A percentile compares a stretch with the other conserved stretches of the same genome.
phyloP scores from a whole-genome alignment of 2,113 vertebrate genomes.

The Addax nasomaculatus region DNA sequence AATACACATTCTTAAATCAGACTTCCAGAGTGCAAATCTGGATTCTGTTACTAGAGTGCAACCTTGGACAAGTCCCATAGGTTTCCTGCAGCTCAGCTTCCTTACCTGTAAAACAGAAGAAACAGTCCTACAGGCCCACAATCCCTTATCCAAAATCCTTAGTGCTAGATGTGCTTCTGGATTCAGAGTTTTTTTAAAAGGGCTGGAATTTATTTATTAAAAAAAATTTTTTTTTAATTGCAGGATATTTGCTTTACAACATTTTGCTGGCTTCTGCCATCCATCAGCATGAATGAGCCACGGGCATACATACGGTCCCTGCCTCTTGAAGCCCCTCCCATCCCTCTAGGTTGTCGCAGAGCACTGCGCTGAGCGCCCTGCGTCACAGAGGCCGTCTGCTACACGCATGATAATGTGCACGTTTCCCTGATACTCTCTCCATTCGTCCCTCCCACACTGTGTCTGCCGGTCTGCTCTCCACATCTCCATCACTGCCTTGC shows the following conservation, averaged over 20 bases:
- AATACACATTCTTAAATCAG: not conserved
- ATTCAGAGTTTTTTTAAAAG: not conserved
- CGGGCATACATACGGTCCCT: accelerated
- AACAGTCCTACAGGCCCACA: not conserved
- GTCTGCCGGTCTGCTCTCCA: not conserved
- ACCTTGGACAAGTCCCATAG: not conserved
- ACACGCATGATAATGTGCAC: accelerated
- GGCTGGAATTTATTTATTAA: not conserved
- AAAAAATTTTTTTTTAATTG: not conserved
- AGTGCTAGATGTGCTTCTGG: not conserved
- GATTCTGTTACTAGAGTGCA: not conserved
- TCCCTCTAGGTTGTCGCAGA: not conserved
- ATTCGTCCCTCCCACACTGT: accelerated
- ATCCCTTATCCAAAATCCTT: not conserved
- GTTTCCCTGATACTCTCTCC: not conserved
- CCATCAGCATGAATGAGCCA: not conserved
- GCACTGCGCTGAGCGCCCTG: not conserved
- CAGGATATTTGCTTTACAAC: not conserved
- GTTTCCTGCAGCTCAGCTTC: not conserved
- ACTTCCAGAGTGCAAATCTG: not conserved
- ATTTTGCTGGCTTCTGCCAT: not conserved
- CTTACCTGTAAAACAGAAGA: not conserved
- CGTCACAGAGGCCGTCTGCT: not conserved
- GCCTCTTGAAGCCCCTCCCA: not conserved
- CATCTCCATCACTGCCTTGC: not conserved